A percentile compares a stretch with the other conserved stretches of the same genome.
phyloP scores from a whole-genome alignment of 2,113 vertebrate species.

The Anoplopoma fimbria region DNA sequence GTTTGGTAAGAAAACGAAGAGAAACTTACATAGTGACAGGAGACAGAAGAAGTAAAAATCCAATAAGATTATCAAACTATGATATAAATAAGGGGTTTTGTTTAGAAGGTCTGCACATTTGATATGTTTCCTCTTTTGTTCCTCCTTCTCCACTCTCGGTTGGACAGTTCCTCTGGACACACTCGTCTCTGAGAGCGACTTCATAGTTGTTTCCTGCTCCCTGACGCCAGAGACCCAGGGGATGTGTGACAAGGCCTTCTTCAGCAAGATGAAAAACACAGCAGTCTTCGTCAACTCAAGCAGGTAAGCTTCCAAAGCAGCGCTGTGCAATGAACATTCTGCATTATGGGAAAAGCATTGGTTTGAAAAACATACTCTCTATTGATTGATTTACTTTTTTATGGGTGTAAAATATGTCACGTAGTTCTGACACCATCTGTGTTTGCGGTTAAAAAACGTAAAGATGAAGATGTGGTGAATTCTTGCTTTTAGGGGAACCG shows the following conservation, averaged over 20 bases:
- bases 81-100: neutral
- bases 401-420: neutral
- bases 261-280: conserved; percentile 81
- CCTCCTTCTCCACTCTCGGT: neutral
- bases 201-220: conserved; percentile 70
- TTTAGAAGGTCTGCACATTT: neutral
- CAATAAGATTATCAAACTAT: neutral
- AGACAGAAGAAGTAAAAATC: neutral
- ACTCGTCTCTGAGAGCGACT: conserved; percentile 73
- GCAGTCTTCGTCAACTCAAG: conserved; percentile 76
- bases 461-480: neutral
- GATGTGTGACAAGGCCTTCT: conserved; percentile 75
- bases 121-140: neutral
- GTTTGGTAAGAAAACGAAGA: conserved; percentile 80
- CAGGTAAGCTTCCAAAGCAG: conserved; percentile 63
- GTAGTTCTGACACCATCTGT: neutral
- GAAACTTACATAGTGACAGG: neutral
- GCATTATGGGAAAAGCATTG: neutral
- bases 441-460: neutral
- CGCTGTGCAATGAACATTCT: neutral
- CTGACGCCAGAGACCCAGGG: conserved; percentile 77
- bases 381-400: neutral
- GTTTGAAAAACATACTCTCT: neutral
- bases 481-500: conserved; percentile 69
- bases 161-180: conserved; percentile 78